Evolutionary conservation across 2,113 vertebrate genomes (phyloP).

Genomic region (Pagrus major): DNA sequence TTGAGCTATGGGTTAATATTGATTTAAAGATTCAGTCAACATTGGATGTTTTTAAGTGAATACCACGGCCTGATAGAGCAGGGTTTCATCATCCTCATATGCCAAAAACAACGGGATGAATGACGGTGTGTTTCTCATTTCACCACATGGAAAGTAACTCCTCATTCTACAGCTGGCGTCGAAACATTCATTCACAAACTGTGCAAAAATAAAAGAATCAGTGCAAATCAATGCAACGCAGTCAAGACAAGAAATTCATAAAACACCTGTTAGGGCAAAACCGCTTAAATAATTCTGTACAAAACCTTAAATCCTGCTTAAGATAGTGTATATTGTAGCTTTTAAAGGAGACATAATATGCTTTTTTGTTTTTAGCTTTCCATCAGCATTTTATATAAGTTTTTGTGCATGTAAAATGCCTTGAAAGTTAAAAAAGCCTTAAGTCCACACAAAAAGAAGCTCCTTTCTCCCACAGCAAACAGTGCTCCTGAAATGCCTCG

Average conservation of each 20-base stretch:
- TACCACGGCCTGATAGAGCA: not conserved
- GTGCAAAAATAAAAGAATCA: conserved; percentile 45
- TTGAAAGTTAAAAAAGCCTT: too few relatives aligned
- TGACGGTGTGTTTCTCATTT: not conserved
- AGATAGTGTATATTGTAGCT: conserved; percentile 8
- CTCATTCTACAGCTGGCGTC: not conserved
- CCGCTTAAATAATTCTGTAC: conserved; percentile 14
- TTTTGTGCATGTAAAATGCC: too few relatives aligned
- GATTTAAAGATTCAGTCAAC: not conserved
- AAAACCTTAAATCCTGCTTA: conserved; percentile 32
- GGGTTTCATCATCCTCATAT: not conserved
- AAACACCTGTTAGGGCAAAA: conserved; percentile 17
- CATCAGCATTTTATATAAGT: too few relatives aligned
- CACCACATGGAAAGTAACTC: not conserved
- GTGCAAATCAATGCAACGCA: conserved; percentile 63
- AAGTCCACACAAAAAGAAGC: too few relatives aligned
- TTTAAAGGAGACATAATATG: too few relatives aligned
- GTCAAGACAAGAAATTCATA: conserved; percentile 23
- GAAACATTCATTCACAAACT: conserved; percentile 37
- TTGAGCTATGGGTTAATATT: conserved; percentile 12
- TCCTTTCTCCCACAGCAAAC: too few relatives aligned
- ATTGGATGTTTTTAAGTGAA: not conserved
- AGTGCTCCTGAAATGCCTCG: too few relatives aligned
- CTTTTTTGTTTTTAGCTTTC: too few relatives aligned
- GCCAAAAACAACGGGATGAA: not conserved